Conservation (phyloP, 2,113 vertebrate species). For the Cariama cristata region DNA sequence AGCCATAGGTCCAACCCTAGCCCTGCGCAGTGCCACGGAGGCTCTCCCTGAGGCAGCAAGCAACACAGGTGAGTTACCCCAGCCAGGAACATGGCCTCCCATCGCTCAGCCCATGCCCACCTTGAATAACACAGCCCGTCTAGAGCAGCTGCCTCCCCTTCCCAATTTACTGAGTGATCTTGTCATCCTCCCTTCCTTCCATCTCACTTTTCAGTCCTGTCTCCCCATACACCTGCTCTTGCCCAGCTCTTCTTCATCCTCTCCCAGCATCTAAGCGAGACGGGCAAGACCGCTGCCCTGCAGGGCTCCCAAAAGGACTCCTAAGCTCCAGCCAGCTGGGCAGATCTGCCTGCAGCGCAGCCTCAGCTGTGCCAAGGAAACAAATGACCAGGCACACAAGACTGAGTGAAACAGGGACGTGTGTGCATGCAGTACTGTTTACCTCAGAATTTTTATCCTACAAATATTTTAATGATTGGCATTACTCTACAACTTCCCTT, state of each 20-base stretch:
- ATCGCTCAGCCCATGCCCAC: not conserved
- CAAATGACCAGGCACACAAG: not conserved
- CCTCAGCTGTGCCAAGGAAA: not conserved
- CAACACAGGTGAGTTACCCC: no score
- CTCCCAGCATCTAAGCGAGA: not conserved
- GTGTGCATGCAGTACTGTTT: not conserved
- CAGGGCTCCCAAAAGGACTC: not conserved
- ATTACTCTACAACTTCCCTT: not conserved
- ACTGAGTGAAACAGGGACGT: not conserved
- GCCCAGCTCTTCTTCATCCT: not conserved
- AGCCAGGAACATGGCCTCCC: fast-evolving
- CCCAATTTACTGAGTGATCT: not conserved
- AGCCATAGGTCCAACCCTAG: not conserved
- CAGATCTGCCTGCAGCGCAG: not conserved
- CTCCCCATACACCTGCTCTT: not conserved
- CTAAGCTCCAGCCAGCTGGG: not conserved
- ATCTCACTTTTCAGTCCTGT: not conserved
- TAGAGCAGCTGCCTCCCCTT: not conserved
- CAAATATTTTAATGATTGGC: not conserved
- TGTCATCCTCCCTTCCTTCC: not conserved
- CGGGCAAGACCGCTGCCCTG: not conserved
- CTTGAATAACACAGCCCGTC: not conserved
- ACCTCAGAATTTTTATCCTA: not conserved
- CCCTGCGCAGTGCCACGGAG: not conserved
- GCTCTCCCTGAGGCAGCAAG: not conserved